Conservation (phyloP, 2,888 invertebrate genomes). For the Athalia rosae region DNA sequence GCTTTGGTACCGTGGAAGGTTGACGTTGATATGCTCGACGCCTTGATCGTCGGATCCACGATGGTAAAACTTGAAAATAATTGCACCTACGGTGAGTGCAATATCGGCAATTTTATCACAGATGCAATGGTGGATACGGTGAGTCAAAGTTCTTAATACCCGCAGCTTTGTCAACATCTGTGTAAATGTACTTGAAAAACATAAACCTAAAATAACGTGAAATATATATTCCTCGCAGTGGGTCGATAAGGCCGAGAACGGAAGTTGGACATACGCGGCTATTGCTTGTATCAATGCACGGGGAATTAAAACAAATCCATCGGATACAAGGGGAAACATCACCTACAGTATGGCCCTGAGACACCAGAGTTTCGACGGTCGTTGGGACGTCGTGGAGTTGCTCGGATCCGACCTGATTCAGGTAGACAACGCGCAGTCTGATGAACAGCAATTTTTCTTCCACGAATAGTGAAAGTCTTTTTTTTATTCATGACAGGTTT, state of each 20-base stretch:
- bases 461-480: not conserved
- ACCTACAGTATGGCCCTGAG: constrained; percentile 82
- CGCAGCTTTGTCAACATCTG: not conserved
- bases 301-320: constrained; percentile 81
- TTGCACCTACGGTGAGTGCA: constrained; percentile 82
- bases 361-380: constrained; percentile 86
- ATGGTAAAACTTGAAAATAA: constrained; percentile 76
- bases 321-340: constrained; percentile 71
- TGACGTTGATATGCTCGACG: constrained; percentile 76
- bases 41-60: constrained; percentile 77
- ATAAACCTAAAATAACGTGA: not conserved
- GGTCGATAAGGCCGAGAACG: constrained; percentile 72
- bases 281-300: constrained; percentile 83
- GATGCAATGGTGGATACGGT: constrained; percentile 83
- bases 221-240: constrained; percentile 69
- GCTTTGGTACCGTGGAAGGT: constrained; percentile 79
- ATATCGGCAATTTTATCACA: constrained; percentile 83
- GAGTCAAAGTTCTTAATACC: constrained; percentile 59
- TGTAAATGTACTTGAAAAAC: not conserved
- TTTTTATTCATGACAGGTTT: constrained; percentile 47
- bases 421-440: constrained; percentile 65
- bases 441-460: not conserved
- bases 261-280: constrained; percentile 81
- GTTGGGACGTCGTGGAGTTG: constrained; percentile 83
- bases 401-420: constrained; percentile 80